Evolutionary conservation across 2,888 invertebrate species (phyloP).

Genomic region (Anoplius nigerrimus): DNA sequence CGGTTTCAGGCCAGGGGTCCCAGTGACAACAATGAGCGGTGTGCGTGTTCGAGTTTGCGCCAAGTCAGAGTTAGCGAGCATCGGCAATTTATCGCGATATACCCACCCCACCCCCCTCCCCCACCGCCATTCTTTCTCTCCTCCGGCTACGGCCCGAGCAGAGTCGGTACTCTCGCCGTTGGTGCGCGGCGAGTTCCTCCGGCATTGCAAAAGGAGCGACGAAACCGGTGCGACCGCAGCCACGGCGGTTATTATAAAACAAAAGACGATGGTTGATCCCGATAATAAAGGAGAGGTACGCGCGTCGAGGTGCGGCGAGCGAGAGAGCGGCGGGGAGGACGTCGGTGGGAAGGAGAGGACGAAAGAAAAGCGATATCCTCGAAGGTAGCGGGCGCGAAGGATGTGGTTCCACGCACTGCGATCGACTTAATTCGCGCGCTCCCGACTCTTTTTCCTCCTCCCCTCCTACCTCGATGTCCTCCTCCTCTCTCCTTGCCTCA

Average conservation of each 20-base stretch:
- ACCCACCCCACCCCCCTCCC: slow-evolving; percentile 10
- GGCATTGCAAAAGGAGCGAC: slow-evolving; percentile 51
- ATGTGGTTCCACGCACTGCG: slow-evolving; percentile 74
- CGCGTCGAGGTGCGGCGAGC: slow-evolving; percentile 36
- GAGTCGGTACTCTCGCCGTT: slow-evolving; percentile 12
- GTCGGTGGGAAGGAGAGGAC: slow-evolving; percentile 41
- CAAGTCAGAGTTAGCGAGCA: slow-evolving; percentile 36
- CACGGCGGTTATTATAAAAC: slow-evolving; percentile 72
- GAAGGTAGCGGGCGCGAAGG: slow-evolving; percentile 67
- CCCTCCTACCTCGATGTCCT: slow-evolving; percentile 44
- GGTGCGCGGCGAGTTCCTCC: slow-evolving; percentile 35
- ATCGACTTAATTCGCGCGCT: slow-evolving; percentile 73
- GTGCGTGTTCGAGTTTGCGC: slow-evolving; percentile 27
- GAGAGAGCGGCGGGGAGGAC: slow-evolving; percentile 26
- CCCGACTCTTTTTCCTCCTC: slow-evolving; percentile 62
- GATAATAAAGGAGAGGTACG: slow-evolving; percentile 72
- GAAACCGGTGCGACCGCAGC: slow-evolving; percentile 56
- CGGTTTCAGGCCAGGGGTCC: too few species aligned
- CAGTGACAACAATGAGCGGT: slow-evolving; percentile 29
- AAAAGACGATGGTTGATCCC: slow-evolving; percentile 71
- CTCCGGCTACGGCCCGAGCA: neutral
- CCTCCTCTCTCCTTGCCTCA: slow-evolving; percentile 38
- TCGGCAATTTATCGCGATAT: slow-evolving; percentile 46
- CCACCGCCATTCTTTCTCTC: slow-evolving; percentile 3
- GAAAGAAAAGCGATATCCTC: slow-evolving; percentile 63